These are phyloP conservation scores for Lampris incognitus DNA, from an alignment of 2,113 vertebrate species.

Conservation along the genomic window DNA sequence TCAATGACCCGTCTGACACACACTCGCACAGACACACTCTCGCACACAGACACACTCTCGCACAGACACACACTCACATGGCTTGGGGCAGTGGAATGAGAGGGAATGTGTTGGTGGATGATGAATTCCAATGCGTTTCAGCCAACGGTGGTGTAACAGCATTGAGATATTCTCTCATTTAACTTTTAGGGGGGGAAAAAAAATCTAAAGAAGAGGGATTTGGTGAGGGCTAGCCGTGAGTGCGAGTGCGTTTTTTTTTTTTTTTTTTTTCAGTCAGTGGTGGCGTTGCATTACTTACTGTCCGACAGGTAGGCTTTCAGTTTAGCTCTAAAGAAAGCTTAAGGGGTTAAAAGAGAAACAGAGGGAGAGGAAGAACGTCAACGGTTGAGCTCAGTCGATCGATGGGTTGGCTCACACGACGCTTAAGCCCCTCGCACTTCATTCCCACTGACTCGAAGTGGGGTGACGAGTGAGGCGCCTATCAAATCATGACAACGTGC, in stretches of 20 bases:
- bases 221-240: constrained; percentile 22
- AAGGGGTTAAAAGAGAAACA: constrained; percentile 63
- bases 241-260: background rate
- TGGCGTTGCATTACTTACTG: constrained; percentile 76
- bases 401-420: background rate
- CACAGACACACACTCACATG: no score
- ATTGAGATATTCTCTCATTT: background rate
- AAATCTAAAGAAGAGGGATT: background rate
- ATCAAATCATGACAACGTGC: no score
- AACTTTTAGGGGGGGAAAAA: background rate
- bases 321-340: constrained; percentile 79
- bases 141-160: background rate
- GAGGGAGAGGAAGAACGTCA: constrained; percentile 66
- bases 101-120: no score
- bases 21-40: background rate
- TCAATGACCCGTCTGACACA: constrained; percentile 60
- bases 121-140: no score
- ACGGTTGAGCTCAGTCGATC: constrained; percentile 41
- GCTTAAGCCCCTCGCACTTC: background rate
- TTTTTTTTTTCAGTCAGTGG: background rate
- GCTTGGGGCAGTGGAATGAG: no score
- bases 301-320: constrained; percentile 80
- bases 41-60: no score
- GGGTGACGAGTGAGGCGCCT: background rate
- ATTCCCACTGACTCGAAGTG: background rate